Base-by-base conservation (phyloP, 2,888 invertebrate species). In the Chloromyia formosa region DNA sequence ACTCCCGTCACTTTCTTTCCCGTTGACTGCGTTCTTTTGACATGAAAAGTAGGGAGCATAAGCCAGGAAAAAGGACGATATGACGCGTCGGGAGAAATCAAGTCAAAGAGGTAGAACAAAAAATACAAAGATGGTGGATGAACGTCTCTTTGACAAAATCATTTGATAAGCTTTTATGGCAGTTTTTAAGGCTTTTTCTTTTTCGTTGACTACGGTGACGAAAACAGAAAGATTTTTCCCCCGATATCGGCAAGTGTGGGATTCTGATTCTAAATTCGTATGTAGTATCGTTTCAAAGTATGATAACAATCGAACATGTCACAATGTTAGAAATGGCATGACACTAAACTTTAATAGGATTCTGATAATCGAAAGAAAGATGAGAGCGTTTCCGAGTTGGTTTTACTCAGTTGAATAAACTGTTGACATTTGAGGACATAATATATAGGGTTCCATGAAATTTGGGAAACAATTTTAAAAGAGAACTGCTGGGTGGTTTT, bases 141-240 rank as follows among this genome's bases (percentile, higher is more conserved):
- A 35, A 35, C 27, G 27, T 7, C 27, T 35, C 35, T 35, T 18
- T 35, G 58, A 56, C 58, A 16, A 40, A 71, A 71, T 58, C 58
- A 56, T 71, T 71, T 58, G 71, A 71, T 71, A 18, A 56, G 40
- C 40, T 35, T 71, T 71, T 71, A 71, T 71, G 71, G 58, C 49
- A 49, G 49, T 49, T 49, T 1, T 12, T n/a, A 49, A n/a, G 49
- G 49, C 49, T 49, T 49, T n/a, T 49, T 49, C 10, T n/a, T 49
- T 49, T 7, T 35, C 3, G 27, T 35, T 35, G 27, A 7, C 27
- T 35, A 35, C 3, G 7, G 7, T 35, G 27, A 35, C 27, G 27
- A 35, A 35, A 35, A 35, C 27, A 4, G 27, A 35, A 35, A 35
- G 27, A 35, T 35, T 35, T 35, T 35, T 35, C 27, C 3, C 27